Evolutionary conservation across 2,113 vertebrate genomes (phyloP), one percentile per base, ranked within the genome.

Genomic region (Deroptyus accipitrinus): DNA sequence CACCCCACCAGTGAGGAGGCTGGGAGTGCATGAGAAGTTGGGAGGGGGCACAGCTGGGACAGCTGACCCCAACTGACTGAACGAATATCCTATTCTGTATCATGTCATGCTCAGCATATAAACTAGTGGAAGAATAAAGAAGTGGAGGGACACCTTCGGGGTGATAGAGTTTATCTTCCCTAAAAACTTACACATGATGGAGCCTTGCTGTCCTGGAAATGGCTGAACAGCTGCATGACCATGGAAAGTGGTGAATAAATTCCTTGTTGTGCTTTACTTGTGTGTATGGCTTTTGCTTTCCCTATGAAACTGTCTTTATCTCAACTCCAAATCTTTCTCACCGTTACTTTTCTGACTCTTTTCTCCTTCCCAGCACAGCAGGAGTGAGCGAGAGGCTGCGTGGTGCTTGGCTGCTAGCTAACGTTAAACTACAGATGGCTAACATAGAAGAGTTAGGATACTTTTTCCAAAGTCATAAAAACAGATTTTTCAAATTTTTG

Each of bases 401-500:
- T 49, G 48, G 35, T 25, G 33, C 17, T 63, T 81, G 25, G 14
- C 24, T 42, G 22, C 30, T 68, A 17, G 6, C 31, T 82, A 18
- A 9, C 13, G 5, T 49, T 81, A 75, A 49, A 49, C n/a, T 11
- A 68, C 39, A 35, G 25, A 42, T 67, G 7, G 9, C 5, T 52
- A 83, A 57, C 5, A 3, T 3, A 93, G 54, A 86, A 86, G 5
- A 11, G 48, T n/a, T 48, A 30, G 3, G 6, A 41, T 59, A 51
- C 10, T 70, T 70, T 70, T 70, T 46, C 39, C 20, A 46, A 39
- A 92, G 23, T 42, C 6, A 54, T 12, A 31, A 52, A 57, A 68
- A 81, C 33, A 41, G 0, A 3, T n/a, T 49, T n/a, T 27, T 33
- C 7, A 2, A 1, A 2, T 35, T 39, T 57, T 74, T 46, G 15